Conservation (phyloP, 1,140 invertebrate genomes). For the Ooceraea biroi region DNA sequence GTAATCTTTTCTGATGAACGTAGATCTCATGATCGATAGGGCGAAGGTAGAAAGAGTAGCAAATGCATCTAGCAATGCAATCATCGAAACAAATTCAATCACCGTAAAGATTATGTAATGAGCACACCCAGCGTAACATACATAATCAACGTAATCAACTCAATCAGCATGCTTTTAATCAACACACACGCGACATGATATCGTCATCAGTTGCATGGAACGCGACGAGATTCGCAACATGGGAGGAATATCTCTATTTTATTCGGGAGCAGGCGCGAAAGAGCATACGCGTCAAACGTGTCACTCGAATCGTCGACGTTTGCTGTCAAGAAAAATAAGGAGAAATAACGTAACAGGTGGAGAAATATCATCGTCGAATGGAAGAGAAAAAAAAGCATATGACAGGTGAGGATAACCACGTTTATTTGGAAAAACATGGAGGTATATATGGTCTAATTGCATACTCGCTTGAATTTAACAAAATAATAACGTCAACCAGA, state of each 20-base stretch:
- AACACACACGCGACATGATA: not conserved
- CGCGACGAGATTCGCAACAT: not conserved
- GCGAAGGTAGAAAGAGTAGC: not conserved
- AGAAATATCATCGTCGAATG: not conserved
- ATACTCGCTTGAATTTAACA: not conserved
- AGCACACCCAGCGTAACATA: too few relatives aligned
- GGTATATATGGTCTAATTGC: not conserved
- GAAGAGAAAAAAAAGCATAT: not conserved
- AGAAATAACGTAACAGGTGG: not conserved
- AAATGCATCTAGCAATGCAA: not conserved
- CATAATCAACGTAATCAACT: too few relatives aligned
- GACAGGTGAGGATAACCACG: not conserved
- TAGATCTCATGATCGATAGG: not conserved
- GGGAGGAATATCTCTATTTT: conserved; percentile 2
- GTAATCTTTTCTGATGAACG: not conserved
- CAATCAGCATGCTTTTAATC: not conserved
- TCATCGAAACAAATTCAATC: not conserved
- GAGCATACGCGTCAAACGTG: not conserved
- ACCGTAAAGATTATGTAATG: not conserved
- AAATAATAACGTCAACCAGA: not conserved
- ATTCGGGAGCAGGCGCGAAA: not conserved
- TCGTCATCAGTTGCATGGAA: not conserved
- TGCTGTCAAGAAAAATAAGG: too few relatives aligned
- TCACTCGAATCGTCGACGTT: not conserved
- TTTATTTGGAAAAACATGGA: not conserved